These are phyloP conservation scores for Zaprionus lineosus DNA, from an alignment of 2,888 invertebrate species.

Conservation along the genomic window DNA sequence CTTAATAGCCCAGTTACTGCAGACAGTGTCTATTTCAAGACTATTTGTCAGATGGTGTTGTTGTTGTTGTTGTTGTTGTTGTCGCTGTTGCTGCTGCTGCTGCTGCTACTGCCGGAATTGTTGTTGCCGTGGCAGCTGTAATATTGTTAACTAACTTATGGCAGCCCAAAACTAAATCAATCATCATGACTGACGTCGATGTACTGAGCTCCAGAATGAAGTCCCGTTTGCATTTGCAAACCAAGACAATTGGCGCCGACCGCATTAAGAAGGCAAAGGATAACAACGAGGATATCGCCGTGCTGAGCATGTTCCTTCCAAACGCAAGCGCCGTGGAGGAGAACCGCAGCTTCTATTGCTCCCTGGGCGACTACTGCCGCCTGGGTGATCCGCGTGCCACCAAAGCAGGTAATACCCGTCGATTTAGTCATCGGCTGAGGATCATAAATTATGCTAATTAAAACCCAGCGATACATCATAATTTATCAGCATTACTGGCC, in stretches of 20 bases:
- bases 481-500: conserved; percentile 71
- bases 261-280: conserved; percentile 90
- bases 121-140: conserved; percentile 6
- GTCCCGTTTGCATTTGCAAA: conserved; percentile 88
- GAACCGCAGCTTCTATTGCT: conserved; percentile 91
- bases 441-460: conserved; percentile 53
- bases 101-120: conserved; percentile 20
- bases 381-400: conserved; percentile 90
- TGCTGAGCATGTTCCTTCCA: conserved; percentile 92
- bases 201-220: conserved; percentile 91
- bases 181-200: conserved; percentile 86
- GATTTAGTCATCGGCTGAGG: conserved; percentile 1
- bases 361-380: conserved; percentile 88
- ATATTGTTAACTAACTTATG: too few relatives aligned
- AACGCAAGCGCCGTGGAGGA: conserved; percentile 86
- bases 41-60: background rate
- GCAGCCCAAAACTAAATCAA: too few relatives aligned
- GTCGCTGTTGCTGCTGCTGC: background rate
- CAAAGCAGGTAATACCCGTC: conserved; percentile 89
- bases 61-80: background rate
- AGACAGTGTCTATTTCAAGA: too few relatives aligned
- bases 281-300: conserved; percentile 93
- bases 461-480: conserved; percentile 59
- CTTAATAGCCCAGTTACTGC: conserved; percentile 48
- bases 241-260: conserved; percentile 92